Conservation (phyloP, 2,113 vertebrate species). For the Clarias batrachus region DNA sequence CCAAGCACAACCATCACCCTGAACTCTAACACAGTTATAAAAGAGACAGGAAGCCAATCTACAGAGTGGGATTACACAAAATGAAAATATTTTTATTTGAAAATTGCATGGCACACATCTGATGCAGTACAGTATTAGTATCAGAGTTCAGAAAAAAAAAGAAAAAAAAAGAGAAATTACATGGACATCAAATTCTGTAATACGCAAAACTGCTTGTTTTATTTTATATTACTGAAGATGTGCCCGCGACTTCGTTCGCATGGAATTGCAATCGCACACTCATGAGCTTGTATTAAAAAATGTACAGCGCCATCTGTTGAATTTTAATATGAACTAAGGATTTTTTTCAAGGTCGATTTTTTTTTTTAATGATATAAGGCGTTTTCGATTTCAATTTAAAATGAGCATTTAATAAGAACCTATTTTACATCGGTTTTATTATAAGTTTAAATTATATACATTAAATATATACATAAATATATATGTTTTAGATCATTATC, state of each 20-base stretch:
- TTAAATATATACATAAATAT: too few relatives aligned
- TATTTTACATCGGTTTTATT: too few relatives aligned
- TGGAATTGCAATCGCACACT: too few relatives aligned
- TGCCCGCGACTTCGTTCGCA: too few relatives aligned
- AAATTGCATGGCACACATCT: not conserved
- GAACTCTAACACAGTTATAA: constrained; percentile 21
- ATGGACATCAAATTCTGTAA: not conserved
- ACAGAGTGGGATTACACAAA: constrained; percentile 1
- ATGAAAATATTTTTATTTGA: not conserved
- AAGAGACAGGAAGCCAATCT: not conserved
- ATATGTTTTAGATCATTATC: not conserved
- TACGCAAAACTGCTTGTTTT: not conserved
- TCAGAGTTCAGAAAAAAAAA: not conserved
- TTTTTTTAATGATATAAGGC: too few relatives aligned
- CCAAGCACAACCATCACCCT: not conserved
- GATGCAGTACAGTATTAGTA: not conserved
- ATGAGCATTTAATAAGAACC: too few relatives aligned
- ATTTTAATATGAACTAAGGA: too few relatives aligned
- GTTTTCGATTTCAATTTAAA: too few relatives aligned
- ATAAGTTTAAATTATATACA: too few relatives aligned
- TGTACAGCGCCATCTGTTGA: too few relatives aligned
- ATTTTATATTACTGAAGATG: not conserved
- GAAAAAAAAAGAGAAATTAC: not conserved
- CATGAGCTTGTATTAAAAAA: too few relatives aligned
- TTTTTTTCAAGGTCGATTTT: too few relatives aligned